Evolutionary conservation across 1,140 invertebrate species (phyloP).

Genomic region (Ceratina australensis): DNA sequence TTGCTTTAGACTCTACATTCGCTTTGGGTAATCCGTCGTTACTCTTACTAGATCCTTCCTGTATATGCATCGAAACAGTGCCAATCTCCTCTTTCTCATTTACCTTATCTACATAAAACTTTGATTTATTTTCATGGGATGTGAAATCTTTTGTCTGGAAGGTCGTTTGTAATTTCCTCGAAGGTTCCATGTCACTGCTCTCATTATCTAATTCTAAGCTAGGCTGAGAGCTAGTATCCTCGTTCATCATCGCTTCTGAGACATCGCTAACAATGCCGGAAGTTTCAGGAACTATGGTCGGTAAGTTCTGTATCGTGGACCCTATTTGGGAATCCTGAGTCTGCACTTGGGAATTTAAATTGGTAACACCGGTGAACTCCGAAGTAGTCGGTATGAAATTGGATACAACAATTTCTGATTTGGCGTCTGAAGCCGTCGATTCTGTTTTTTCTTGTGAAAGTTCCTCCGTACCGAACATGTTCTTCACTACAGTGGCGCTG

Average conservation of each 20-base stretch:
- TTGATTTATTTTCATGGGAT: constrained; percentile 56
- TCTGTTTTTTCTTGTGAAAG: constrained; percentile 53
- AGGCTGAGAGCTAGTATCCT: constrained; percentile 76
- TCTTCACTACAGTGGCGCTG: constrained; percentile 40
- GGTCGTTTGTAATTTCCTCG: constrained; percentile 74
- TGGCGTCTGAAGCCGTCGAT: constrained; percentile 33
- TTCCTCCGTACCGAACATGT: constrained; percentile 43
- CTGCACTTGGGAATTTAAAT: constrained; percentile 48
- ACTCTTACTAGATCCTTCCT: constrained; percentile 29
- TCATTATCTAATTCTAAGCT: constrained; percentile 74
- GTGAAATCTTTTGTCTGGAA: constrained; percentile 76
- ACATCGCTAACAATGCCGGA: constrained; percentile 65
- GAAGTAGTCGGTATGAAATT: constrained; percentile 61
- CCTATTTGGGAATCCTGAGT: constrained; percentile 42
- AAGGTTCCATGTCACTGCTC: constrained; percentile 59
- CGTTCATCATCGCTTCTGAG: constrained; percentile 76
- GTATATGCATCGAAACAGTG: background rate
- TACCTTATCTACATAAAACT: constrained; percentile 50
- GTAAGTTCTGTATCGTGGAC: constrained; percentile 58
- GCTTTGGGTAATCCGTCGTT: constrained; percentile 24
- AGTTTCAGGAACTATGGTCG: constrained; percentile 58
- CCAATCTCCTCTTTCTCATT: constrained; percentile 37
- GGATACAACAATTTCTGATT: constrained; percentile 49
- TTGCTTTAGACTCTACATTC: constrained; percentile 17
- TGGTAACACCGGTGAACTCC: constrained; percentile 61